Evolutionary conservation across 2,797 vertebrate species (phyloP).

Genomic region (Trachurus trachurus): DNA sequence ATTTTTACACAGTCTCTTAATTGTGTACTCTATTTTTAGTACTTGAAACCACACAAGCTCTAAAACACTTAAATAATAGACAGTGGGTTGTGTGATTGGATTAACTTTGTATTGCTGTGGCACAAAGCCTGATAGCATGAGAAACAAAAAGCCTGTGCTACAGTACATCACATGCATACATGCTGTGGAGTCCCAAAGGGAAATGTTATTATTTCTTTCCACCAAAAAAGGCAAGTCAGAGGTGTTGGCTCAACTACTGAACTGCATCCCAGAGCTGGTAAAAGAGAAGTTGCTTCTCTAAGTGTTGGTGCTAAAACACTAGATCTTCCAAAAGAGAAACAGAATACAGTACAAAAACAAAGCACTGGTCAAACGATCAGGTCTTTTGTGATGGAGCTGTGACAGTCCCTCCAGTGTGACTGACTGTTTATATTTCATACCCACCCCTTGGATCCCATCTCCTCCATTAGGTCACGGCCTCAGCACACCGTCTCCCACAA

Average conservation of each 20-base stretch:
- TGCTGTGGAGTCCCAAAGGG: not conserved
- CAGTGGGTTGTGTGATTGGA: not conserved
- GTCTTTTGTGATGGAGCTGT: not conserved
- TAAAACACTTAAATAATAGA: conserved; percentile 15
- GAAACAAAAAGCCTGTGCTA: conserved; percentile 18
- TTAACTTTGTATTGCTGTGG: conserved; percentile 14
- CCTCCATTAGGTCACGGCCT: not conserved
- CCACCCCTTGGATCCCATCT: not conserved
- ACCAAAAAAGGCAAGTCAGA: not conserved
- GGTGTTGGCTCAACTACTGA: conserved; percentile 18
- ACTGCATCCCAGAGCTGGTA: conserved; percentile 13
- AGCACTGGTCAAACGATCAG: not conserved
- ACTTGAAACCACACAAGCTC: not conserved
- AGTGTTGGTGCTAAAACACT: not conserved
- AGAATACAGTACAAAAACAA: no score
- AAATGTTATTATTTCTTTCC: not conserved
- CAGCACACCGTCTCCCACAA: not conserved
- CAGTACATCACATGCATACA: conserved; percentile 3
- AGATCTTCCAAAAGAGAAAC: not conserved
- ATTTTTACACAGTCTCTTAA: not conserved
- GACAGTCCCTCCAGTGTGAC: not conserved
- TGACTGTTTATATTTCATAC: not conserved
- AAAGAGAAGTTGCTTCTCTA: not conserved
- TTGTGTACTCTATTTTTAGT: not conserved
- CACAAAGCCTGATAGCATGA: not conserved